Base-by-base conservation (phyloP, 2,113 vertebrate species). In the Phalacrocorax carbo region DNA sequence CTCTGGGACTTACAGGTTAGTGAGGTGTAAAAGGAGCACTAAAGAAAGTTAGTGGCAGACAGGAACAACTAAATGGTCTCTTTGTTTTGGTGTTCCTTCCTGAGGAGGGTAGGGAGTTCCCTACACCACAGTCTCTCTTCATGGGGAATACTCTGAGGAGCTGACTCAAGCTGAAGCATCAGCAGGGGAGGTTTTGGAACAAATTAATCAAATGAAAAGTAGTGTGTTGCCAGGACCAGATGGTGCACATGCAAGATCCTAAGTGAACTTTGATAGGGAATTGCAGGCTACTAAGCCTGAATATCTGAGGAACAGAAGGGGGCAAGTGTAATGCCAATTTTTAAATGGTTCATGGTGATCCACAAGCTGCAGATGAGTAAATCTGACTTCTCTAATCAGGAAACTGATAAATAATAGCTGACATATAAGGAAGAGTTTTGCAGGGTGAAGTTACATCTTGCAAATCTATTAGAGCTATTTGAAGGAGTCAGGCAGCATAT, bases 221-320 rank as follows among this genome's bases (percentile, higher is more conserved):
- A 10, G 26, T 10, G 9, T 68, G 52, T 79, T 95, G 91, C 93
- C 91, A 96, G 73, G 65, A 90, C 44, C 96, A 97, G 93, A 96
- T 95, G 94, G 96, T 94, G 66, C 70, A 42, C 73, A 87, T 22
- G 9, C 57, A 79, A 64, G 81, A 91, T 87, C 44, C 70, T 77
- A 32, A 94, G 62, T 82, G 91, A 89, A 64, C 70, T 93, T 61
- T 3, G 1, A 5, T 79, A 44, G 3, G 70, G 87, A 91, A 93
- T 57, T 76, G 44, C 78, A 77, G 73, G 49, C 93, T 91, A 49
- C 83, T 91, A 79, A 96, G 95, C 84, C 86, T 86, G 72, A 91
- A 12, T 94, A 73, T 77, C 64, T 94, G 87, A 91, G 49, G 78
- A 96, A 94, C 95, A 95, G 93, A 96, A 96, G 91, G 93, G 89